Evolutionary conservation across 2,113 vertebrate species (phyloP), one percentile per base, ranked within the genome.

Genomic region (Ammodytes dubius): DNA sequence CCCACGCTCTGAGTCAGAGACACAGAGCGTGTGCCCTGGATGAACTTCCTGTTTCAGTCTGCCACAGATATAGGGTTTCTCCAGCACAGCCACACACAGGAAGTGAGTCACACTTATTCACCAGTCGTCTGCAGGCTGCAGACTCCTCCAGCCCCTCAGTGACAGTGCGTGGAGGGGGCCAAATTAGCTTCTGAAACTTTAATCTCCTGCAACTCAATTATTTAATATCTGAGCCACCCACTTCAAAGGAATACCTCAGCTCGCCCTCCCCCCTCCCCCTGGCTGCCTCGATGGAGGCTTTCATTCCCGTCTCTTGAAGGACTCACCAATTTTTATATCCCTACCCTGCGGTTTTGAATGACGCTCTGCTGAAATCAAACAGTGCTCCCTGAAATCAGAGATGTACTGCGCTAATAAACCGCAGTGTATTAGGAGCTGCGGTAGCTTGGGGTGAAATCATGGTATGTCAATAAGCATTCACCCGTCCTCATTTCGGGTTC

Each of bases 151-250:
- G 84, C 88, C 89, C 82, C 63, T 61, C 87, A 92, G 91, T 91
- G 92, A 92, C 90, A 81, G 84, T 87, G 81, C 13, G 63, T 81
- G 83, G 87, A 77, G 70, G 83, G 87, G 87, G 89, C 79, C 81
- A 91, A 94, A 94, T 93, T 93, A 94, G 89, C 94, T 93, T 80
- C 92, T 94, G 92, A 92, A 94, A 94, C 91, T 94, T 95, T 94
- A 89, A 95, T 94, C 93, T 93, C 87, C 87, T 82, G 76, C 87
- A 88, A 88, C 92, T 94, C 93, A 92, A 94, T 94, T 95, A 95
- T 95, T 95, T 94, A 94, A 94, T 93, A 94, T 92, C 91, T 87
- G 89, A 93, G 87, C 83, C 85, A 87, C 84, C 75, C 82, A 92
- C 89, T 91, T 94, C 95, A 94, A 91, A 94, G 89, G 90, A 85